phyloP scores from a whole-genome alignment of 2,113 vertebrate genomes.

The Scytalopus superciliaris region DNA sequence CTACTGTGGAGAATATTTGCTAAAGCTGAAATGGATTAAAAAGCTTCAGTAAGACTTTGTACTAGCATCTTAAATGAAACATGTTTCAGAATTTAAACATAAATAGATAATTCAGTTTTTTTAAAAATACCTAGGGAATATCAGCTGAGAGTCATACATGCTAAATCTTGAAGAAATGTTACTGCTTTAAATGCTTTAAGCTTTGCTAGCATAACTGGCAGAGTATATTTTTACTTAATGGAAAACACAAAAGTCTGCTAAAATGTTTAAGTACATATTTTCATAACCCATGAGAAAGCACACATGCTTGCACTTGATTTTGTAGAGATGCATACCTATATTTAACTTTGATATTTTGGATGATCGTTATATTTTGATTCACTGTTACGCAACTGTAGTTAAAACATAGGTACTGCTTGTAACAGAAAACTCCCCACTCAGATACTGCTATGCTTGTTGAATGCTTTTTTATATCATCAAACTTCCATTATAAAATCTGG shows the following conservation, averaged over 20 bases:
- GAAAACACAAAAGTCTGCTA: neutral
- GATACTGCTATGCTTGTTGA: neutral
- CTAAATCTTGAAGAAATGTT: neutral
- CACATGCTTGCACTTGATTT: neutral
- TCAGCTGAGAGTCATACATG: neutral
- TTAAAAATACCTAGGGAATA: neutral
- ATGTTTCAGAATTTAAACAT: neutral
- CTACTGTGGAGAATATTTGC: conserved; percentile 16
- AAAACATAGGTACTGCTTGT: neutral
- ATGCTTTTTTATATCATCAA: neutral
- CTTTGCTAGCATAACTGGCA: neutral
- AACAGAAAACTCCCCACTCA: neutral
- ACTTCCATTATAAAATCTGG: neutral
- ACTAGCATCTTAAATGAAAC: neutral
- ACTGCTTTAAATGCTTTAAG: neutral
- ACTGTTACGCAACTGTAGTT: neutral
- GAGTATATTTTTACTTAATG: neutral
- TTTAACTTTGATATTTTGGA: neutral
- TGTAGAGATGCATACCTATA: neutral
- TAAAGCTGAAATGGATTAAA: conserved; percentile 3
- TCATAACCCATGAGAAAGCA: neutral
- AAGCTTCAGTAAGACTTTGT: neutral
- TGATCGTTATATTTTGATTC: neutral
- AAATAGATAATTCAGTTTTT: neutral
- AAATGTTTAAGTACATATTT: neutral